Conservation (phyloP, 2,888 invertebrate species). For the Malthinus flaveolus region DNA sequence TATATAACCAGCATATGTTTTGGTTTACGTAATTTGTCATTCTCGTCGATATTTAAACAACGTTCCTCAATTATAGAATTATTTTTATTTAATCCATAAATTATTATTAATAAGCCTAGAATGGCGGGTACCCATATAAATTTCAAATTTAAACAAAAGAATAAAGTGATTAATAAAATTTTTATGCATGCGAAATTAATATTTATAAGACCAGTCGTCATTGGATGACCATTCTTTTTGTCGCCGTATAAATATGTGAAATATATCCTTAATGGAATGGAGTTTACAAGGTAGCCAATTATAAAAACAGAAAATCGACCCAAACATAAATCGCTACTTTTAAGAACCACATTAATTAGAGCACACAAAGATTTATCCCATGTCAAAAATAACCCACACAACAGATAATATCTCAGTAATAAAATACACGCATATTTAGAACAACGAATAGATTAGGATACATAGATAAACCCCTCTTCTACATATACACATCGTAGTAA, state of each 20-base stretch:
- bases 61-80: not conserved
- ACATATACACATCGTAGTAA: constrained; percentile 41
- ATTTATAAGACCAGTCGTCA: constrained; percentile 18
- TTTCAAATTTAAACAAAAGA: too few species aligned
- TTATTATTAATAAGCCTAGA: not conserved
- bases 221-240: constrained; percentile 9
- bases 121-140: too few species aligned
- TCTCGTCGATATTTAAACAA: constrained; percentile 8
- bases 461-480: constrained; percentile 31
- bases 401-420: constrained; percentile 53
- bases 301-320: constrained; percentile 41
- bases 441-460: constrained; percentile 41
- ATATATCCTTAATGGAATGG: constrained; percentile 28
- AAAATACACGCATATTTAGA: constrained; percentile 54
- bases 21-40: constrained; percentile 22
- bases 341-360: constrained; percentile 52
- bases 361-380: constrained; percentile 51
- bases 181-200: not conserved
- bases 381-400: constrained; percentile 54
- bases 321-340: constrained; percentile 36
- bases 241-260: constrained; percentile 21
- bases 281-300: constrained; percentile 41
- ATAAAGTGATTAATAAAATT: too few species aligned
- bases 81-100: not conserved
- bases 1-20: constrained; percentile 29